Evolutionary conservation across 2,888 invertebrate species (phyloP).

Genomic region (Paralinhomoeus sp.): DNA sequence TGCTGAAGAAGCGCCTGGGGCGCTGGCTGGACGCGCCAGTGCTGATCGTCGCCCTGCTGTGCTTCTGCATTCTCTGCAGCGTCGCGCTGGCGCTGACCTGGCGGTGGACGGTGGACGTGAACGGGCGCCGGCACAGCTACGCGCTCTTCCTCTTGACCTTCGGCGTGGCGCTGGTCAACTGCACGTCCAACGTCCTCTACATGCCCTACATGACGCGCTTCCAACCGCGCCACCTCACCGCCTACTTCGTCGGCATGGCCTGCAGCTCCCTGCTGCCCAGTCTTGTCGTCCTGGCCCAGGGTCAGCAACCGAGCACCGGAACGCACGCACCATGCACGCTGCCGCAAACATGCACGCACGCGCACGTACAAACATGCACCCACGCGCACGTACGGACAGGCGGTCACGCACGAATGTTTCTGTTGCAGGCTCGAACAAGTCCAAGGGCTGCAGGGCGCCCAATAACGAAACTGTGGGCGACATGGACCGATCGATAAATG

Average conservation of each 20-base stretch:
- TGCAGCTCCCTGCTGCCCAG: slow-evolving; percentile 54
- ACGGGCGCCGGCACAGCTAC: slow-evolving; percentile 28
- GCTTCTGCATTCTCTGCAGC: background rate
- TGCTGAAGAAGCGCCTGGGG: no score
- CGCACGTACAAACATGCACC: no score
- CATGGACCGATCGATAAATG: no score
- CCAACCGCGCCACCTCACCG: slow-evolving; percentile 46
- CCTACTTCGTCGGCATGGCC: slow-evolving; percentile 54
- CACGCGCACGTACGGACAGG: no score
- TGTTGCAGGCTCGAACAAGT: no score
- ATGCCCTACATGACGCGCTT: slow-evolving; percentile 44
- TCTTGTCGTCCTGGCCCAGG: slow-evolving; percentile 48
- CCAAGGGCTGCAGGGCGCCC: no score
- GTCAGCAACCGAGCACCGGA: no score
- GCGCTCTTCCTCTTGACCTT: slow-evolving; percentile 41
- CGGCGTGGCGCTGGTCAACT: slow-evolving; percentile 44
- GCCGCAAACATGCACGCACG: no score
- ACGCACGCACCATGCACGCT: no score
- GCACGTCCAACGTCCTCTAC: slow-evolving; percentile 57
- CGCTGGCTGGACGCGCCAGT: background rate
- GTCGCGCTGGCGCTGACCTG: slow-evolving; percentile 24
- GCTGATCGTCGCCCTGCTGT: background rate
- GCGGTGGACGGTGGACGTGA: slow-evolving; percentile 35
- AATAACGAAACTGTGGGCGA: no score
- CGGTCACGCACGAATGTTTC: no score